These are phyloP conservation scores for Andrena bicolor DNA, from an alignment of 2,888 invertebrate genomes.

Conservation along the genomic window DNA sequence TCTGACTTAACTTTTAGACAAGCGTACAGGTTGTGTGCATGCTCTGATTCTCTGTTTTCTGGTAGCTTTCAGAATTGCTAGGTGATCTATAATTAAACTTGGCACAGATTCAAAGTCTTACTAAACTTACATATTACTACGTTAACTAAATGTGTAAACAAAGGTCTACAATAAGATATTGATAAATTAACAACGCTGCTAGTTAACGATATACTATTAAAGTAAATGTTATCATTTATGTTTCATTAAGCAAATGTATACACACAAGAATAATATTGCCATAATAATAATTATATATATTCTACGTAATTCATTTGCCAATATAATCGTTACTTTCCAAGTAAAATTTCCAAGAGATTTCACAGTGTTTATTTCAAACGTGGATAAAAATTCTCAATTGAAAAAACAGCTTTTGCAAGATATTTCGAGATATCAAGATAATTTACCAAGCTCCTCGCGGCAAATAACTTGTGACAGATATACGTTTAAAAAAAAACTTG, in stretches of 20 bases:
- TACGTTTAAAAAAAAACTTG: conserved; percentile 18
- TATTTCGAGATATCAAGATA: background rate
- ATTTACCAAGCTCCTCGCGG: background rate
- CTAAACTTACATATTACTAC: conserved; percentile 68
- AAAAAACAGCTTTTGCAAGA: background rate
- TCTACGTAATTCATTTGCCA: background rate
- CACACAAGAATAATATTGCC: background rate
- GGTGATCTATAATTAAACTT: conserved; percentile 77
- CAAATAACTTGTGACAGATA: conserved; percentile 12
- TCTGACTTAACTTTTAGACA: conserved; percentile 50
- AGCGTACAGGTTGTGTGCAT: conserved; percentile 57
- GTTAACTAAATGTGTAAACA: conserved; percentile 64
- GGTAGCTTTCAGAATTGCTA: conserved; percentile 72
- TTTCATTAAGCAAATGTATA: background rate
- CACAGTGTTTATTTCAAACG: background rate
- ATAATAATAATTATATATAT: background rate
- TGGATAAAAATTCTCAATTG: background rate
- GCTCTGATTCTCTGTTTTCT: conserved; percentile 69
- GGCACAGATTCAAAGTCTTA: conserved; percentile 72
- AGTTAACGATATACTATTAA: background rate
- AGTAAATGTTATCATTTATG: conserved; percentile 7
- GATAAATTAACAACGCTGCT: background rate
- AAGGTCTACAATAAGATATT: conserved; percentile 39
- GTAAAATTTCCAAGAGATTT: background rate
- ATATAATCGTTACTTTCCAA: background rate